Conservation (phyloP, 2,113 vertebrate species). For the Trachemys scripta region DNA sequence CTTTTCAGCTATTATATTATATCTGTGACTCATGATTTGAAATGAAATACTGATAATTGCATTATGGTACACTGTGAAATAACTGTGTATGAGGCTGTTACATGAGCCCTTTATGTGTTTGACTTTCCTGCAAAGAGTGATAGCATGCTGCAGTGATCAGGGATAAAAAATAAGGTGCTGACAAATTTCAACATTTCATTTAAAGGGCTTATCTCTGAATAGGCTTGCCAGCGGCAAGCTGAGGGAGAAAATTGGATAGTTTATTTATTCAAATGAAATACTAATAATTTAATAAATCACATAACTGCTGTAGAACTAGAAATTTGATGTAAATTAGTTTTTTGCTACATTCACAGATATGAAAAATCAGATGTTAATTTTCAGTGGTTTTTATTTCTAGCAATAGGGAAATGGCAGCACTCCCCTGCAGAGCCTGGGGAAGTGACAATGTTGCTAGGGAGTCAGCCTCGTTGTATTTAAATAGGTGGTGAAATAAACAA, state of each 20-base stretch:
- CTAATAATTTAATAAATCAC: not conserved
- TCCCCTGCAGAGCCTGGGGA: not conserved
- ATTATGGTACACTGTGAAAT: slow-evolving; percentile 52
- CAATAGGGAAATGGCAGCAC: not conserved
- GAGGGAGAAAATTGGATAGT: not conserved
- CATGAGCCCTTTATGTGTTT: slow-evolving; percentile 17
- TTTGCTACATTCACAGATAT: not conserved
- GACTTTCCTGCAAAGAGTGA: slow-evolving; percentile 30
- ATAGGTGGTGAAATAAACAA: not conserved
- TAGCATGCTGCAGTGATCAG: slow-evolving; percentile 12
- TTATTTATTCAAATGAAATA: slow-evolving; percentile 8
- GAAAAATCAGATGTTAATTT: not conserved
- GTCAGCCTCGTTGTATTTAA: not conserved
- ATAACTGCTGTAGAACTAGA: not conserved
- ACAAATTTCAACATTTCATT: not conserved
- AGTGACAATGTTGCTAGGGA: rapidly evolving
- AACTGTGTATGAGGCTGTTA: slow-evolving; percentile 41
- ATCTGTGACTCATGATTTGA: slow-evolving; percentile 65
- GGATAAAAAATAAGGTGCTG: not conserved
- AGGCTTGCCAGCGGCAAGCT: not conserved
- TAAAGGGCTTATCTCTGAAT: slow-evolving; percentile 13
- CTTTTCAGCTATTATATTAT: slow-evolving; percentile 38
- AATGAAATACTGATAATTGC: slow-evolving; percentile 64
- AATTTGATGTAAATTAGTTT: rapidly evolving
- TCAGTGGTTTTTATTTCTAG: not conserved